These are phyloP conservation scores for Drosophila vallismaia DNA, from an alignment of 2,888 invertebrate genomes.

Conservation along the genomic window DNA sequence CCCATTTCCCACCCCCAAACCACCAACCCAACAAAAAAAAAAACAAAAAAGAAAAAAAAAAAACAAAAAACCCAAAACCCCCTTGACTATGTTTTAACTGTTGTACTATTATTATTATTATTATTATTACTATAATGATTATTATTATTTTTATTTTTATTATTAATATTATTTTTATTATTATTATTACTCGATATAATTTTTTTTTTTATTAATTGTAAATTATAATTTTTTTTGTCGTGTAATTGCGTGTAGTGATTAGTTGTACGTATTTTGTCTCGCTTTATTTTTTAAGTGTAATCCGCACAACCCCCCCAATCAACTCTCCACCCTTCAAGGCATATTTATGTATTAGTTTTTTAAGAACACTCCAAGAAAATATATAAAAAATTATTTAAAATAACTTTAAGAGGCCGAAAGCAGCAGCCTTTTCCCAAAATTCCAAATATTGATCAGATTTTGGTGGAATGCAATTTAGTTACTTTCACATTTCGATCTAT, in stretches of 20 bases:
- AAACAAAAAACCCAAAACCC: slow-evolving; percentile 2
- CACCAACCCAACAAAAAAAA: too few relatives aligned
- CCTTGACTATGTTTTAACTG: slow-evolving; percentile 25
- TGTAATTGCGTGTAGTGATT: slow-evolving; percentile 38
- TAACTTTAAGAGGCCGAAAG: not conserved
- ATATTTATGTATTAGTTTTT: slow-evolving; percentile 39
- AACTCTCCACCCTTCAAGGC: not conserved
- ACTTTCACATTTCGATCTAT: not conserved
- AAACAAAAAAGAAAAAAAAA: not conserved
- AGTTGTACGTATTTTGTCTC: slow-evolving; percentile 41
- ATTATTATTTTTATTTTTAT: not conserved
- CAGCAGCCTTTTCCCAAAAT: not conserved
- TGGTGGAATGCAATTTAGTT: not conserved
- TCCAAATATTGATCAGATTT: slow-evolving; percentile 25
- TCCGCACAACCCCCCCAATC: slow-evolving; percentile 7
- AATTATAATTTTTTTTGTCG: slow-evolving; percentile 23
- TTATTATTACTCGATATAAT: slow-evolving; percentile 2
- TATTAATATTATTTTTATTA: not conserved
- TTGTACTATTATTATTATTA: slow-evolving; percentile 23
- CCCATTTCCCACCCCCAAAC: not conserved
- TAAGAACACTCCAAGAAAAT: slow-evolving; percentile 1
- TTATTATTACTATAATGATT: not conserved
- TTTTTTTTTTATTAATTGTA: slow-evolving; percentile 35
- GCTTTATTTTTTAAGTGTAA: slow-evolving; percentile 45
- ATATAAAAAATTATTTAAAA: not conserved